Percentiles rank a stretch among this genome's conserved stretches.
phyloP scores from a whole-genome alignment of 2,888 invertebrate genomes.

The Piscicola geometra region DNA sequence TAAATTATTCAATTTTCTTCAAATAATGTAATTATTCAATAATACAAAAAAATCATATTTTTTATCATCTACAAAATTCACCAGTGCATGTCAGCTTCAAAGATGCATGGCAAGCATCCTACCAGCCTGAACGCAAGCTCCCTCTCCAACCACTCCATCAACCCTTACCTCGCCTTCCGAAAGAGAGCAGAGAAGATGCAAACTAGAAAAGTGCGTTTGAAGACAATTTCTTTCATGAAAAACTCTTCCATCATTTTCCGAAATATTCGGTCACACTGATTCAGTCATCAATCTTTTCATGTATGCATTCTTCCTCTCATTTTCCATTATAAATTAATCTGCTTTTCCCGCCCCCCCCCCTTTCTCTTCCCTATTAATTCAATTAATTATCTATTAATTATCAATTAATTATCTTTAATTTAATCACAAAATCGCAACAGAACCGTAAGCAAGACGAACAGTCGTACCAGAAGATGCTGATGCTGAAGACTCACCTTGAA shows the following conservation, averaged over 20 bases:
- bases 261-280: too few species aligned
- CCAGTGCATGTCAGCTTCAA: background rate
- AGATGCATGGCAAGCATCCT: background rate
- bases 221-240: background rate
- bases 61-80: background rate
- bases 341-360: too few species aligned
- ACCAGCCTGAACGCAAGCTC: background rate
- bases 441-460: constrained; percentile 97
- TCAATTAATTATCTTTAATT: background rate
- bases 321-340: too few species aligned
- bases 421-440: constrained; percentile 48
- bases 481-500: constrained; percentile 83
- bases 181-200: constrained; percentile 98
- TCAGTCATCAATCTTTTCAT: too few species aligned
- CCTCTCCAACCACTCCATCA: constrained; percentile 62
- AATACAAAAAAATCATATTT: background rate
- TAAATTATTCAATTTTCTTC: background rate
- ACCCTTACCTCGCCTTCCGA: constrained; percentile 96
- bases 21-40: background rate
- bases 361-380: too few species aligned
- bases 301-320: too few species aligned
- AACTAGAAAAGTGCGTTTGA: constrained; percentile 70
- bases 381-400: background rate
- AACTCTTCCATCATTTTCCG: too few species aligned
- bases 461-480: constrained; percentile 98